Evolutionary conservation across 2,888 invertebrate species (phyloP).

Genomic region (Phytoseiulus persimilis): DNA sequence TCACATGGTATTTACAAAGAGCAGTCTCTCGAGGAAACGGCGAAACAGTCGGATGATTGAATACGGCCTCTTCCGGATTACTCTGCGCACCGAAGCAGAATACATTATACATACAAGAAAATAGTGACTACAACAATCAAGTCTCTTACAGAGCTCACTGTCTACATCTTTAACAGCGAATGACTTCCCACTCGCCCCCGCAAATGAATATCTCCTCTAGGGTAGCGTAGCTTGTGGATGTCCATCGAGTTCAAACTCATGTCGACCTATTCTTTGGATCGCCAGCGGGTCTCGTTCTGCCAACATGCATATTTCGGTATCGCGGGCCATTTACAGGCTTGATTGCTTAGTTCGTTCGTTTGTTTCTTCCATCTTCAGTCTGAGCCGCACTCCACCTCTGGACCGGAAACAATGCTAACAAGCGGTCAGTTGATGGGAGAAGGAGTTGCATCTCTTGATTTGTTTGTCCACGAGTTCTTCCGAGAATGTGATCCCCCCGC

Average conservation of each 20-base stretch:
- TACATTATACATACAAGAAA: not conserved
- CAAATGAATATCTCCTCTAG: not conserved
- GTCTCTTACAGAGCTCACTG: not conserved
- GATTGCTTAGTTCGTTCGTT: not conserved
- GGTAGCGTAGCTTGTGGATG: not conserved
- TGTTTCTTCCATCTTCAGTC: not conserved
- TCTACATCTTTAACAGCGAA: not conserved
- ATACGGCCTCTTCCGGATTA: too few relatives aligned
- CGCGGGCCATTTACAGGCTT: too few relatives aligned
- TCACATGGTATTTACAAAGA: too few relatives aligned
- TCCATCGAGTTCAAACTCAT: too few relatives aligned
- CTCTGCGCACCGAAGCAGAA: not conserved
- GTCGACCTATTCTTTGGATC: too few relatives aligned
- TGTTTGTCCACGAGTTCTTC: constrained; percentile 33
- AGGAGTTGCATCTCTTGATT: constrained; percentile 34
- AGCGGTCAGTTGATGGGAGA: constrained; percentile 24
- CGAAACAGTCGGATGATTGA: too few relatives aligned
- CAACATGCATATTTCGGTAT: too few relatives aligned
- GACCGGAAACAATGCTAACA: not conserved
- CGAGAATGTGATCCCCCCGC: constrained; percentile 19
- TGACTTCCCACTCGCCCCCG: not conserved
- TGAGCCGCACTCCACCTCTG: not conserved
- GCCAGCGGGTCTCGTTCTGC: too few relatives aligned
- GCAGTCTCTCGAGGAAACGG: too few relatives aligned
- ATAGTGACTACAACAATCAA: not conserved